These are phyloP conservation scores for Danionella cerebrum DNA, from an alignment of 2,113 vertebrate species.

Conservation along the genomic window DNA sequence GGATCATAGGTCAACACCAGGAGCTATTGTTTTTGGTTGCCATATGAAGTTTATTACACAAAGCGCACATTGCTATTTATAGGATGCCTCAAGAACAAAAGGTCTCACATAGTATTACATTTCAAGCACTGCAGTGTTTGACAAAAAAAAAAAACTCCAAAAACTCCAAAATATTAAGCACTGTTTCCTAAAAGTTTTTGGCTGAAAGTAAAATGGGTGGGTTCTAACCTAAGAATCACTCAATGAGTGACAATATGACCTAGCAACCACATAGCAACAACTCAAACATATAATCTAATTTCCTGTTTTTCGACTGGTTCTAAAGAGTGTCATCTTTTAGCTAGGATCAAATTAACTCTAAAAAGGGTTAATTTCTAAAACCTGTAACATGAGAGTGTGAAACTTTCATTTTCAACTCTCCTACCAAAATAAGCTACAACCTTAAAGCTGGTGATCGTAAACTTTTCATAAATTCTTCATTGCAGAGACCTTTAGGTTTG, in stretches of 20 bases:
- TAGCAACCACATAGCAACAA: not conserved
- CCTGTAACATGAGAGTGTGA: not conserved
- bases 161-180: not conserved
- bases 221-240: not conserved
- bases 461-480: no score
- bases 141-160: no score
- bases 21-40: slow-evolving; percentile 1
- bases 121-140: not conserved
- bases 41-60: not conserved
- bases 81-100: not conserved
- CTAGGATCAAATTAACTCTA: not conserved
- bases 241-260: not conserved
- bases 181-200: not conserved
- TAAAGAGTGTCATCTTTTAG: no score
- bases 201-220: not conserved
- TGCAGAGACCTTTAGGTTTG: no score
- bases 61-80: not conserved
- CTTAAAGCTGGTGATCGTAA: not conserved
- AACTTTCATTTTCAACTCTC: not conserved
- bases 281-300: not conserved
- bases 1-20: not conserved
- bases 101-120: not conserved
- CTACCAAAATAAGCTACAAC: not conserved
- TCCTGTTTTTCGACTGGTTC: no score
- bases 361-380: not conserved